phyloP scores from a whole-genome alignment of 2,888 invertebrate genomes.

The Drosophila colorata region DNA sequence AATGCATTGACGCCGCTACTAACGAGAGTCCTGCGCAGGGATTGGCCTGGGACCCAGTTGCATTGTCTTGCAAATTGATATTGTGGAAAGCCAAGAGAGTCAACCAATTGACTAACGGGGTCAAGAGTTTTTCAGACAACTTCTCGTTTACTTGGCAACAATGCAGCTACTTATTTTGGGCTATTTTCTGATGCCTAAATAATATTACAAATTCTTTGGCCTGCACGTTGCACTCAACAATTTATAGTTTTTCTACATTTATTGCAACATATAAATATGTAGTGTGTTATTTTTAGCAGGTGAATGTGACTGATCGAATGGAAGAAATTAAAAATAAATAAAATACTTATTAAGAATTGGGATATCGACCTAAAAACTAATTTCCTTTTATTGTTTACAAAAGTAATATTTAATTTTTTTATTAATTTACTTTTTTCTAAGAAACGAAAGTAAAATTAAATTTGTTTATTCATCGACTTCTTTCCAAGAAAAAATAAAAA shows the following conservation, averaged over 20 bases:
- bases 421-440: too few species aligned
- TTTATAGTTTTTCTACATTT: neutral
- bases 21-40: slow-evolving; percentile 37
- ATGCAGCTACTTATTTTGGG: slow-evolving; percentile 42
- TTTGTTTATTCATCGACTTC: neutral
- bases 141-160: slow-evolving; percentile 53
- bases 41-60: slow-evolving; percentile 22
- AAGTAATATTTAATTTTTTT: neutral
- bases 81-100: slow-evolving; percentile 38
- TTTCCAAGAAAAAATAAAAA: too few species aligned
- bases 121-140: slow-evolving; percentile 51
- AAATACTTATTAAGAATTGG: neutral
- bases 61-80: slow-evolving; percentile 74
- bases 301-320: too few species aligned
- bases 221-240: too few species aligned
- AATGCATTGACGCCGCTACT: slow-evolving; percentile 64
- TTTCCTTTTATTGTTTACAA: neutral
- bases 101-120: slow-evolving; percentile 45
- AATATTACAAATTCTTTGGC: slow-evolving; percentile 10
- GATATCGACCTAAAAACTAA: neutral
- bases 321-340: too few species aligned
- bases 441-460: neutral
- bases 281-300: too few species aligned
- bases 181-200: neutral
- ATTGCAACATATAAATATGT: too few species aligned